Evolutionary conservation across 1,140 invertebrate species (phyloP).

Genomic region (Cydia amplana): DNA sequence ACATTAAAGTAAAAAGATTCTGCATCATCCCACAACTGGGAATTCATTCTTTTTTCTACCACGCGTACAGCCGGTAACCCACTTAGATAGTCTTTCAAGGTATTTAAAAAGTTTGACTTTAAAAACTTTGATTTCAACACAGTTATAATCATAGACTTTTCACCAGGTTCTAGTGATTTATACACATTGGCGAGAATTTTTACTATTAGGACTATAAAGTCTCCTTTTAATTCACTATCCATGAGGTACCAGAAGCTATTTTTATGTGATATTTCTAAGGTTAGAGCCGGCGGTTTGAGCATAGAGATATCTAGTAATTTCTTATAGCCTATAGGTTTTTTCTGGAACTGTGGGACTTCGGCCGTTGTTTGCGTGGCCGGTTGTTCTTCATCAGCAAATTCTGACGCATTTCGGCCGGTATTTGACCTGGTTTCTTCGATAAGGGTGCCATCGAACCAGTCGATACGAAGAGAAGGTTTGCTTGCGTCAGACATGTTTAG

Average conservation of each 20-base stretch:
- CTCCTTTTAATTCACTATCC: slow-evolving; percentile 59
- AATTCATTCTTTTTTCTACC: slow-evolving; percentile 66
- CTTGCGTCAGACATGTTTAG: slow-evolving; percentile 45
- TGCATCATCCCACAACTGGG: slow-evolving; percentile 66
- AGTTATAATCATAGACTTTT: slow-evolving; percentile 57
- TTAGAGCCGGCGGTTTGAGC: slow-evolving; percentile 53
- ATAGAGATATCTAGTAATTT: slow-evolving; percentile 58
- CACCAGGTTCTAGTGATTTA: slow-evolving; percentile 53
- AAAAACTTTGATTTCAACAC: slow-evolving; percentile 59
- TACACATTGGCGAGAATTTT: slow-evolving; percentile 64
- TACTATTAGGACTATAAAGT: slow-evolving; percentile 69
- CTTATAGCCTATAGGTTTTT: slow-evolving; percentile 69
- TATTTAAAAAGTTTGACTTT: slow-evolving; percentile 59
- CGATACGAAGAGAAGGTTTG: slow-evolving; percentile 63
- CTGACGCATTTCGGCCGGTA: slow-evolving; percentile 38
- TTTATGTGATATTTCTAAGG: slow-evolving; percentile 58
- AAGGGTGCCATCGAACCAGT: slow-evolving; percentile 72
- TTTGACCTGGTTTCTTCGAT: slow-evolving; percentile 56
- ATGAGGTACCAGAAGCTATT: slow-evolving; percentile 71
- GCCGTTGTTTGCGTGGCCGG: slow-evolving; percentile 39
- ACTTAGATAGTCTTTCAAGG: slow-evolving; percentile 56
- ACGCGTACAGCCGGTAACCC: slow-evolving; percentile 57
- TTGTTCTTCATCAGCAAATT: slow-evolving; percentile 55
- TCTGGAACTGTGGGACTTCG: slow-evolving; percentile 53
- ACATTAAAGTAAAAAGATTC: slow-evolving; percentile 61